Evolutionary conservation across 2,113 vertebrate species (phyloP).

Genomic region (Bubalus kerabau): DNA sequence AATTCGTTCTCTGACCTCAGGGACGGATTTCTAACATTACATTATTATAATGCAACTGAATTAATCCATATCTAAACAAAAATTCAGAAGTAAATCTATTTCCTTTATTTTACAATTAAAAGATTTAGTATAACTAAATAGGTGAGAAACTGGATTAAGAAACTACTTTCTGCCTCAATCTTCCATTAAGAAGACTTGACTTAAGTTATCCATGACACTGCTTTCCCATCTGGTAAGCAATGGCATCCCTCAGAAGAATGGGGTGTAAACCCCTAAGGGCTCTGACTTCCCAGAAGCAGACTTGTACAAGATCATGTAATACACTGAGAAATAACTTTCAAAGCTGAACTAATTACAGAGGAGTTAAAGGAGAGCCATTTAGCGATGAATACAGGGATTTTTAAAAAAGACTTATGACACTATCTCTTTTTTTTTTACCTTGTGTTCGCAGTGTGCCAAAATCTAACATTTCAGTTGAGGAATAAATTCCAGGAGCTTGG

Average conservation of each 20-base stretch:
- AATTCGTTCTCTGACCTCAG: background rate
- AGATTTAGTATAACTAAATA: background rate
- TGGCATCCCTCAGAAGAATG: background rate
- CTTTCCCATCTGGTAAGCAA: background rate
- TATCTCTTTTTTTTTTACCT: slow-evolving; percentile 81
- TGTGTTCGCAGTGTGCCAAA: slow-evolving; percentile 98
- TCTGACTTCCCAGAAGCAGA: background rate
- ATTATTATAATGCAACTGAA: background rate
- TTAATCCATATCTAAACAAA: background rate
- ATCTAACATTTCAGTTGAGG: slow-evolving; percentile 96
- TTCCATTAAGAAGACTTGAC: background rate
- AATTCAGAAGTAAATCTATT: background rate
- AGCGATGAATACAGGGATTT: background rate
- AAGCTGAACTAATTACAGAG: background rate
- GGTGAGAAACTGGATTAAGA: background rate
- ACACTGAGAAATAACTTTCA: background rate
- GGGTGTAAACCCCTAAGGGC: background rate
- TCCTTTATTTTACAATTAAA: background rate
- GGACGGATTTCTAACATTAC: background rate
- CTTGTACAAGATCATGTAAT: background rate
- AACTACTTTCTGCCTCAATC: background rate
- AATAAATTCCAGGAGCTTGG: slow-evolving; percentile 87
- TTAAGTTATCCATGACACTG: background rate
- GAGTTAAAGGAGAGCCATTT: background rate
- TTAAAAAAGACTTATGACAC: background rate